A percentile compares a stretch with the other conserved stretches of the same genome.
phyloP scores from a whole-genome alignment of 2,888 invertebrate genomes.

The Brachycybe producta region DNA sequence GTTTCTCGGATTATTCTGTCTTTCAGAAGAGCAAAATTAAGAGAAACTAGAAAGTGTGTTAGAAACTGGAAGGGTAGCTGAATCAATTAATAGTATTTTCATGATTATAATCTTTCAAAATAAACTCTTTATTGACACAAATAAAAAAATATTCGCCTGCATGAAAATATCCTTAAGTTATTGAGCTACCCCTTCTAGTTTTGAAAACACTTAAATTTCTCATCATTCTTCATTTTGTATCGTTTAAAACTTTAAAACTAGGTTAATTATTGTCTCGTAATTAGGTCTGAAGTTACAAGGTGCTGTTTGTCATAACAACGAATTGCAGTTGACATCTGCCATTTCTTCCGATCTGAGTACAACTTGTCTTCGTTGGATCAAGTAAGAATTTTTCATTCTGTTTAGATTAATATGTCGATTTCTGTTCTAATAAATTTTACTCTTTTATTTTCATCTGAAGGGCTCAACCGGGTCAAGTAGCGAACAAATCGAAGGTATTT shows the following conservation, averaged over 20 bases:
- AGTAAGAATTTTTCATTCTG: slow-evolving; percentile 37
- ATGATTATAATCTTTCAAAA: no score
- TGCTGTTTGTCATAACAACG: slow-evolving; percentile 82
- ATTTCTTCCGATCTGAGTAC: slow-evolving; percentile 88
- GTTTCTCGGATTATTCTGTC: no score
- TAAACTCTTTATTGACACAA: no score
- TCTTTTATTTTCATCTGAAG: slow-evolving; percentile 9
- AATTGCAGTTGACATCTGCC: slow-evolving; percentile 76
- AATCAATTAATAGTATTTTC: no score
- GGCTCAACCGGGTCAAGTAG: not conserved
- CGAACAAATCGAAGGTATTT: slow-evolving; percentile 3
- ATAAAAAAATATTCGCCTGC: no score
- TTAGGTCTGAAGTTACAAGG: slow-evolving; percentile 91
- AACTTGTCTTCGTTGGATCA: slow-evolving; percentile 79
- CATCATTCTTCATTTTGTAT: slow-evolving; percentile 13
- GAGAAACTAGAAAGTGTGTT: no score
- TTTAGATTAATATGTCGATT: slow-evolving; percentile 13
- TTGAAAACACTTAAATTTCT: no score
- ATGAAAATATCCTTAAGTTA: no score
- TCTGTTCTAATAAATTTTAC: no score
- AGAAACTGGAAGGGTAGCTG: no score
- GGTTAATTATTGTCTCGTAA: slow-evolving; percentile 42
- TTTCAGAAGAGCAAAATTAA: no score
- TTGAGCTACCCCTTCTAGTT: no score
- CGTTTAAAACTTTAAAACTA: not conserved